phyloP scores from a whole-genome alignment of 2,888 invertebrate genomes.

The Lasioglossum leucozonium region DNA sequence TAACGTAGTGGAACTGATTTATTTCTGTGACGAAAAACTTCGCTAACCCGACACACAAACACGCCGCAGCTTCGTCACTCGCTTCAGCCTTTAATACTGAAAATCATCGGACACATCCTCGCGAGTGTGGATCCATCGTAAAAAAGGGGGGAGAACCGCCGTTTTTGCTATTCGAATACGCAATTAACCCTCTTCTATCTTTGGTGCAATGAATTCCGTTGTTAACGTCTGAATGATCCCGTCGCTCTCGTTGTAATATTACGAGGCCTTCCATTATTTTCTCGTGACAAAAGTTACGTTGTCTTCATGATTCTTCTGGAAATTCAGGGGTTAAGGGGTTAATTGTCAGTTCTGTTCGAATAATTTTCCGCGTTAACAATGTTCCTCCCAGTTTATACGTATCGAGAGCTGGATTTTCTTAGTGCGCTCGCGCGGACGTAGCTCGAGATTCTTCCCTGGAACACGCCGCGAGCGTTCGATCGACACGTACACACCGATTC shows the following conservation, averaged over 20 bases:
- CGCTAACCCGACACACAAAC: not conserved
- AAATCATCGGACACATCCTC: not conserved
- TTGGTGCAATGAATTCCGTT: not conserved
- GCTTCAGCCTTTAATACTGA: conserved; percentile 1
- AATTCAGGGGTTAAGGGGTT: not conserved
- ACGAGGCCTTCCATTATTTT: not conserved
- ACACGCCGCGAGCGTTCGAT: conserved; percentile 12
- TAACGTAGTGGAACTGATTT: not conserved
- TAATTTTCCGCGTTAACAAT: not conserved
- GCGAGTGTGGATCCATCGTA: not conserved
- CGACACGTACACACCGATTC: conserved; percentile 18
- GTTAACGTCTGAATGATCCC: not conserved
- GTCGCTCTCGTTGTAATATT: no score
- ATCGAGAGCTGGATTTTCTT: not conserved
- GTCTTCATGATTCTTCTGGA: not conserved
- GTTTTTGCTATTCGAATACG: not conserved
- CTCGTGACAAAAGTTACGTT: not conserved
- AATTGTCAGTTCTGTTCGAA: not conserved
- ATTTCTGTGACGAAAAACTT: not conserved
- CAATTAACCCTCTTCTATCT: not conserved
- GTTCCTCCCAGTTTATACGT: not conserved
- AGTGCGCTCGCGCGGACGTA: conserved; percentile 9
- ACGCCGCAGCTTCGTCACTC: not conserved
- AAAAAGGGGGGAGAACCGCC: not conserved
- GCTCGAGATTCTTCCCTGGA: conserved; percentile 1